These are phyloP conservation scores for Furcifer pardalis DNA, from an alignment of 2,797 vertebrate genomes.

Conservation along the genomic window DNA sequence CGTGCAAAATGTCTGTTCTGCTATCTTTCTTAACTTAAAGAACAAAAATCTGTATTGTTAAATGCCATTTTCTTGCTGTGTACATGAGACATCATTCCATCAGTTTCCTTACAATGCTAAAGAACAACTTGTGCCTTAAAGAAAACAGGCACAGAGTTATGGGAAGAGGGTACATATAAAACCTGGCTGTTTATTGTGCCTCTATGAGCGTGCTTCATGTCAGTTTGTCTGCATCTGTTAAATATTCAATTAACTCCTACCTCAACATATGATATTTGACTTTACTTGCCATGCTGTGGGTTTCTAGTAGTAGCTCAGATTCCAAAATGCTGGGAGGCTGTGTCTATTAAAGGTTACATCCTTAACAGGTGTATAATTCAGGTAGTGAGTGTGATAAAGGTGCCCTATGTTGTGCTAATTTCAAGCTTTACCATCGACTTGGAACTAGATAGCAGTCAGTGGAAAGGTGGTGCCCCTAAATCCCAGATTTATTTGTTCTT, in stretches of 20 bases:
- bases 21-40: slow-evolving; percentile 58
- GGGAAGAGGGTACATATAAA: slow-evolving; percentile 1
- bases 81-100: background rate
- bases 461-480: background rate
- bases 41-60: slow-evolving; percentile 45
- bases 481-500: background rate
- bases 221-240: background rate
- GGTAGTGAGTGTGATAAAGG: background rate
- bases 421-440: background rate
- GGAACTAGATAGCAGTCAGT: background rate
- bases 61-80: slow-evolving; percentile 6
- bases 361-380: background rate
- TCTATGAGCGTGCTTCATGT: background rate
- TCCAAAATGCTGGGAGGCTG: background rate
- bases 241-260: too few relatives aligned
- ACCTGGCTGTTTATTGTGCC: background rate
- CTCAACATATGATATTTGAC: too few relatives aligned
- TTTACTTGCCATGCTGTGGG: too few relatives aligned
- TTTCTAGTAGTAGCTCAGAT: background rate
- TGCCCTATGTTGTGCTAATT: background rate
- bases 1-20: slow-evolving; percentile 50
- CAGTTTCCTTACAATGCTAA: slow-evolving; percentile 23
- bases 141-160: background rate
- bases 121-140: background rate
- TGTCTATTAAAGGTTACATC: background rate